Evolutionary conservation across 2,797 vertebrate species (phyloP), one percentile per base, ranked within the genome.

Genomic region (Acanthis flammea): DNA sequence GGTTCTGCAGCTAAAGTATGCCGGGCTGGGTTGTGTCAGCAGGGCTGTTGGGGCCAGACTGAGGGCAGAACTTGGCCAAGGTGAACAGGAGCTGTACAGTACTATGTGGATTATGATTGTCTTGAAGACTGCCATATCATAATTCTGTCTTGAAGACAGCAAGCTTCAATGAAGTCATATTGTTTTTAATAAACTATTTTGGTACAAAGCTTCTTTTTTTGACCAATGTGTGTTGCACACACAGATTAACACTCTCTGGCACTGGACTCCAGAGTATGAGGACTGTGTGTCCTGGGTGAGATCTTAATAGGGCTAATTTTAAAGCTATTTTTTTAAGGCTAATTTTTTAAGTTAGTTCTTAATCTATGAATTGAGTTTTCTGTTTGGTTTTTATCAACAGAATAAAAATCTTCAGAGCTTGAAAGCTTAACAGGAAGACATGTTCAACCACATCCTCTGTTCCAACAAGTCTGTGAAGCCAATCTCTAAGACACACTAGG

Each of bases 121-220:
- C 50, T 95, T 88, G 90, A 89, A 94, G 90, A 77, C 75, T 78
- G 67, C 62, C 66, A 8, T 95, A 94, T 94, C 80, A 92, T 87
- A 96, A 71, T 93, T 85, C 92, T 96, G 95, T 97, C 96, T 95
- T 51, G 73, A 96, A 65, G 97, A 97, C 96, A 97, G 96, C 87
- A 97, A 96, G 95, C 91, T 97, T 97, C 96, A 95, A 71, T 96
- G 96, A 97, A 96, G 94, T 97, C 82, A 95, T 95, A 97, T 1
- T 89, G 44, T 96, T 96, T 97, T 96, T 92, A 98, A 98, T 98
- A 98, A 98, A 98, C 97, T 97, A 96, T 98, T 98, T 98, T 98
- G 96, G 95, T 98, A 97, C 68, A 89, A 96, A 96, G 60, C 28
- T 91, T 6, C 65, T 78, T 84, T 30, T 91, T 47, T 78, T 90